Evolutionary conservation across 2,888 invertebrate genomes (phyloP).

Genomic region (Creontiades dilutus): DNA sequence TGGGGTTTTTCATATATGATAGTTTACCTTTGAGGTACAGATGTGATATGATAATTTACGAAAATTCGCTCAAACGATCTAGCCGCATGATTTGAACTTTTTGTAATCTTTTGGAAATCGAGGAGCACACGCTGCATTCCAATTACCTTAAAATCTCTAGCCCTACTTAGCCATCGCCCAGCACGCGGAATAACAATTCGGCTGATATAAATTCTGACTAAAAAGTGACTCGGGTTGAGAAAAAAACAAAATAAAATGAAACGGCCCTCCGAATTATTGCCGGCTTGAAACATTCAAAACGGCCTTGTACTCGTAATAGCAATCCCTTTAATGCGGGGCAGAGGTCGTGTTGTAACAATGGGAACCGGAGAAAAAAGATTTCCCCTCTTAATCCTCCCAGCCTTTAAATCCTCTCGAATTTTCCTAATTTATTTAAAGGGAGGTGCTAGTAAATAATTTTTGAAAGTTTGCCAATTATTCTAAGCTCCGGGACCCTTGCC

Average conservation of each 20-base stretch:
- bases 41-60: too few relatives aligned
- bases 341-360: constrained; percentile 39
- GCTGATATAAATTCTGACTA: too few relatives aligned
- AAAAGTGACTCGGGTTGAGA: too few relatives aligned
- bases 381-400: constrained; percentile 14
- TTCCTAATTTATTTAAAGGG: constrained; percentile 39
- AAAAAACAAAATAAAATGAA: too few relatives aligned
- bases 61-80: not conserved
- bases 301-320: constrained; percentile 9
- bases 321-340: constrained; percentile 17
- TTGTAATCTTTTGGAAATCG: too few relatives aligned
- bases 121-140: too few relatives aligned
- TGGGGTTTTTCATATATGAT: too few relatives aligned
- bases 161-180: too few relatives aligned
- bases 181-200: too few relatives aligned
- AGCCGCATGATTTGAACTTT: not conserved
- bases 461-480: constrained; percentile 55
- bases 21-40: too few relatives aligned
- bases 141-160: too few relatives aligned
- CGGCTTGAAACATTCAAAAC: constrained; percentile 29
- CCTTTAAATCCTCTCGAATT: constrained; percentile 28
- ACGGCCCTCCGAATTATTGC: not conserved
- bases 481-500: not conserved
- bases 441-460: constrained; percentile 47
- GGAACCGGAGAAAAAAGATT: not conserved